Percentiles rank a stretch among this genome's conserved stretches.
These are phyloP conservation scores for Cephalopterus ornatus DNA, from an alignment of 2,113 vertebrate genomes.

Conservation along the genomic window DNA sequence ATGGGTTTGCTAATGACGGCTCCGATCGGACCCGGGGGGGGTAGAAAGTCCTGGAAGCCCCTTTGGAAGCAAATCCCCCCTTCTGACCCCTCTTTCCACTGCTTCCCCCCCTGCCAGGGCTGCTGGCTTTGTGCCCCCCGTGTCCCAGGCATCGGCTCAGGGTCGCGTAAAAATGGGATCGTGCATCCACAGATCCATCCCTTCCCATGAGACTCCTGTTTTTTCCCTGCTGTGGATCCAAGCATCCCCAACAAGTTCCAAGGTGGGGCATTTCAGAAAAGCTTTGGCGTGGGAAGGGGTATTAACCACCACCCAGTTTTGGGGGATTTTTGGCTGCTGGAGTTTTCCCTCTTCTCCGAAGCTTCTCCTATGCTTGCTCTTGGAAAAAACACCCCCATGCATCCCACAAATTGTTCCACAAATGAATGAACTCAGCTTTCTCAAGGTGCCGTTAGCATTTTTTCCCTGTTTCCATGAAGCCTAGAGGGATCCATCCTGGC, in stretches of 20 bases:
- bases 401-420: background rate
- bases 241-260: background rate
- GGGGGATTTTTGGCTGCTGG: fast-evolving
- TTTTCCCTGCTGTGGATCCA: background rate
- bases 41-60: background rate
- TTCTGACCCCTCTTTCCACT: background rate
- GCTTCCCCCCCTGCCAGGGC: background rate
- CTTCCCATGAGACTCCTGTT: background rate
- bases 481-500: background rate
- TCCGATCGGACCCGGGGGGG: background rate
- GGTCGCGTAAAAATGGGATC: fast-evolving
- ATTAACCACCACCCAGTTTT: background rate
- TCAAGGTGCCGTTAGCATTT: background rate
- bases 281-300: background rate
- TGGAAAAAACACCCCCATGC: fast-evolving
- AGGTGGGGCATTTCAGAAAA: background rate
- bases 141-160: background rate
- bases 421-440: background rate
- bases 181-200: fast-evolving
- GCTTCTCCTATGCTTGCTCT: background rate
- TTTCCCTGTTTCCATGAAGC: background rate
- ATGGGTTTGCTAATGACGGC: background rate
- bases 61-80: background rate
- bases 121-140: background rate
- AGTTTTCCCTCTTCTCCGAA: background rate